Evolutionary conservation across 2,888 invertebrate genomes (phyloP).

Genomic region (Diarsia mendica): DNA sequence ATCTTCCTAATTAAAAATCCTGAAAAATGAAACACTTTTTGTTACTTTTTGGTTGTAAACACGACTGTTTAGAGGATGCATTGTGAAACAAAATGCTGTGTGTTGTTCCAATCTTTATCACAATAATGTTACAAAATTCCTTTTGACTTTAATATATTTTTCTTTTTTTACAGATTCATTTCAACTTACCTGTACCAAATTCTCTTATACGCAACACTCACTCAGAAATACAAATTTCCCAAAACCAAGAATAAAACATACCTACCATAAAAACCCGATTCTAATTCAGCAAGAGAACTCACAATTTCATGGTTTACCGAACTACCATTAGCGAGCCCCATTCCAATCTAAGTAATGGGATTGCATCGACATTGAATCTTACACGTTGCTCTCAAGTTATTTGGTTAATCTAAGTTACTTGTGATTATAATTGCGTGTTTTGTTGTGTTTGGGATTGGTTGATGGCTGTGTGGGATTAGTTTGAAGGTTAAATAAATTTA

Average conservation of each 20-base stretch:
- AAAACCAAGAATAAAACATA: constrained; percentile 36
- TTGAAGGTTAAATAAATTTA: not conserved
- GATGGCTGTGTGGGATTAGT: not conserved
- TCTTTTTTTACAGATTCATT: no score
- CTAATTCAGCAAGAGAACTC: constrained; percentile 51
- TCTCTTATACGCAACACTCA: not conserved
- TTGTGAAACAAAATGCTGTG: no score
- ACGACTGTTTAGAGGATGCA: not conserved
- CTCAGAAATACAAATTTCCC: not conserved
- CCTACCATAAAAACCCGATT: constrained; percentile 50
- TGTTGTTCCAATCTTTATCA: not conserved
- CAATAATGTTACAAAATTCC: not conserved
- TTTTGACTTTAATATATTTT: not conserved
- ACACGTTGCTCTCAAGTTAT: constrained; percentile 58
- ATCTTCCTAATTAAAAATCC: not conserved
- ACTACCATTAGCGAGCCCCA: constrained; percentile 53
- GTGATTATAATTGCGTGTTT: constrained; percentile 17
- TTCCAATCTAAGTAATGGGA: constrained; percentile 67
- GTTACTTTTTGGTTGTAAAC: not conserved
- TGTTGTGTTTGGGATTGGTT: not conserved
- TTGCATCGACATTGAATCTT: constrained; percentile 63
- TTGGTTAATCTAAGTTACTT: constrained; percentile 52
- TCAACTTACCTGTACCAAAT: no score
- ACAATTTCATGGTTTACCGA: constrained; percentile 62
- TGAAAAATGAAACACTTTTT: not conserved